Percentiles rank a stretch among this genome's conserved stretches.
These are phyloP conservation scores for Drosophila kikkawai DNA, from an alignment of 1,140 invertebrate genomes.

Conservation along the genomic window DNA sequence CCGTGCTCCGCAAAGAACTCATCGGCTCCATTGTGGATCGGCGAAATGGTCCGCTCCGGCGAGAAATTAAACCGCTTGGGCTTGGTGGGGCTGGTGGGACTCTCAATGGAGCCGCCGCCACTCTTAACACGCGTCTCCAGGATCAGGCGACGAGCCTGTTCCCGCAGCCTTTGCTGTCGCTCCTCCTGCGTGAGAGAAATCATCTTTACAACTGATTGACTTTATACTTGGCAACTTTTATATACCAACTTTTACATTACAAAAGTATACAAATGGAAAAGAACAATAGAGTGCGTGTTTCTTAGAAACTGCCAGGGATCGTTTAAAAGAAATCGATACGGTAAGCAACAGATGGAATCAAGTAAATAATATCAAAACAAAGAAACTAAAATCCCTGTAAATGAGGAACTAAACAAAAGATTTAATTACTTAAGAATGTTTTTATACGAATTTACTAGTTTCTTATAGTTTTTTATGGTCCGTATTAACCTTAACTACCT, in stretches of 20 bases:
- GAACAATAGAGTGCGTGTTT: neutral
- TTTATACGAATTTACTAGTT: no score
- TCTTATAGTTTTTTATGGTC: no score
- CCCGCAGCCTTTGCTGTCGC: slow-evolving; percentile 92
- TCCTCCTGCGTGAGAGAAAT: slow-evolving; percentile 89
- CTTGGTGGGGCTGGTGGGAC: slow-evolving; percentile 76
- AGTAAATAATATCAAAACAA: neutral
- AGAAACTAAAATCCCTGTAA: neutral
- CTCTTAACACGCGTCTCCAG: slow-evolving; percentile 92
- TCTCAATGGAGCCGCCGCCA: slow-evolving; percentile 84
- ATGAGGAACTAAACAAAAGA: neutral
- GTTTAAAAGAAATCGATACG: neutral
- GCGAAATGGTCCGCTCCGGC: slow-evolving; percentile 81
- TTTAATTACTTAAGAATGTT: neutral
- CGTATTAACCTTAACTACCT: no score
- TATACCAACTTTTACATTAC: neutral
- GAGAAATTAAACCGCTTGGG: slow-evolving; percentile 75
- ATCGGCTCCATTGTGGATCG: slow-evolving; percentile 76
- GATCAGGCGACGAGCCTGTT: slow-evolving; percentile 95
- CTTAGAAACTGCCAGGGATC: neutral
- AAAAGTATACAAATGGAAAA: slow-evolving; percentile 10
- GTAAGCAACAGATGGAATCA: neutral
- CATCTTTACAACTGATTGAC: slow-evolving; percentile 1
- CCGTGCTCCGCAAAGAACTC: slow-evolving; percentile 54
- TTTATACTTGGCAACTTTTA: neutral